Evolutionary conservation across 2,888 invertebrate species (phyloP).

Genomic region (Amiota minor): DNA sequence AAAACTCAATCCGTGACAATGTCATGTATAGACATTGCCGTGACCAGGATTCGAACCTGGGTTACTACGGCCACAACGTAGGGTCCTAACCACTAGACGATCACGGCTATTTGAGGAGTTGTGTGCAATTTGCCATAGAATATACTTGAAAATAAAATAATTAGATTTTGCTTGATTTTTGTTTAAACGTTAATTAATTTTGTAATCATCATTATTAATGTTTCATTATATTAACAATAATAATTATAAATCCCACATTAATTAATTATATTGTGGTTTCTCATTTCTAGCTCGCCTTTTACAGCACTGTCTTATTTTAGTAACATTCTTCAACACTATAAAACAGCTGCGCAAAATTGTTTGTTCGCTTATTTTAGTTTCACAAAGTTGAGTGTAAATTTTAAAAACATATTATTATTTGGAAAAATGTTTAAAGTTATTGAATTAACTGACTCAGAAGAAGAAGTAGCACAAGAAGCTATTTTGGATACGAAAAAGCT

Average conservation of each 20-base stretch:
- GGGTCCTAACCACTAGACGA: constrained; percentile 56
- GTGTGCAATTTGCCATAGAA: background rate
- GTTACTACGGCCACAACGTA: constrained; percentile 55
- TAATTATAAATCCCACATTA: no score
- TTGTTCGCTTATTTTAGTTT: no score
- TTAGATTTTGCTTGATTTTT: no score
- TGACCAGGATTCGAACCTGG: constrained; percentile 56
- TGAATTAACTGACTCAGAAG: constrained; percentile 3
- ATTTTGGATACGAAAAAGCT: background rate
- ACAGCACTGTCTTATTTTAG: no score
- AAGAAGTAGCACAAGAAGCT: background rate
- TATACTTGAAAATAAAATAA: background rate
- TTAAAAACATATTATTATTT: background rate
- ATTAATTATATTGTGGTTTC: no score
- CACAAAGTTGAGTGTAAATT: no score
- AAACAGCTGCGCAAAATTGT: no score
- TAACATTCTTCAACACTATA: no score
- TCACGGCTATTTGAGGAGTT: constrained; percentile 44
- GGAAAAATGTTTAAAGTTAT: constrained; percentile 12
- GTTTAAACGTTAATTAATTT: no score
- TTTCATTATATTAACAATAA: no score
- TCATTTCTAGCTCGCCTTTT: no score
- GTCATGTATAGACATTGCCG: constrained; percentile 45
- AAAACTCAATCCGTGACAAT: constrained; percentile 46
- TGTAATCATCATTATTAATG: no score